Conservation (phyloP, 2,888 invertebrate genomes). For the Leptopilina myrica region DNA sequence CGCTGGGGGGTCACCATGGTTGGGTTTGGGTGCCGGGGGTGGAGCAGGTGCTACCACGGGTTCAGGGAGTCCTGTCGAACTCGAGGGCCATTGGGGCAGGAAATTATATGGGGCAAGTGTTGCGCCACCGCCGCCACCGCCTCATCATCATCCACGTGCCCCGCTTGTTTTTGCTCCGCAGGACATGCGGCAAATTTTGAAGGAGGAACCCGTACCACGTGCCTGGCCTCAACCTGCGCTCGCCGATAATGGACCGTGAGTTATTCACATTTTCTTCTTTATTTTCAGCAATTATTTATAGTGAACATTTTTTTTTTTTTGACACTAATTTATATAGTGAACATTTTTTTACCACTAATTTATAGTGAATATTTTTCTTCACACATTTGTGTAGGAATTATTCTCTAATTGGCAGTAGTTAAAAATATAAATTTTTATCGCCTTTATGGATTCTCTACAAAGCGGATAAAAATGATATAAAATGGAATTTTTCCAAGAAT, state of each 20-base stretch:
- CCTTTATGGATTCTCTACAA: no score
- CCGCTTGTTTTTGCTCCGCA: slow-evolving; percentile 74
- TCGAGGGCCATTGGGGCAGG: slow-evolving; percentile 74
- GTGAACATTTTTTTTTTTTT: no score
- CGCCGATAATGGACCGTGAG: slow-evolving; percentile 73
- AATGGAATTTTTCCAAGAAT: no score
- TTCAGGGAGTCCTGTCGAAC: slow-evolving; percentile 74
- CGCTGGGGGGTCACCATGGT: slow-evolving; percentile 76
- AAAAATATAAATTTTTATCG: no score
- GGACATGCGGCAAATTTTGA: slow-evolving; percentile 75
- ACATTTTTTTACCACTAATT: no score
- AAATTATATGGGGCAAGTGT: slow-evolving; percentile 74
- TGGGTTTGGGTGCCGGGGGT: slow-evolving; percentile 73
- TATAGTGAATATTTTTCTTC: no score
- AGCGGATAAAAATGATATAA: no score
- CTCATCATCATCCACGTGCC: slow-evolving; percentile 74
- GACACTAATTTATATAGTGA: no score
- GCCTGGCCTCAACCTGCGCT: slow-evolving; percentile 75
- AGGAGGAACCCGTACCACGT: slow-evolving; percentile 75
- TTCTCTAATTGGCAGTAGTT: no score
- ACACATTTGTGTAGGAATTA: no score
- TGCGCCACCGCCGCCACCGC: slow-evolving; percentile 74
- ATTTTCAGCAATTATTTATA: background rate
- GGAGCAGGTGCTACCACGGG: slow-evolving; percentile 72
- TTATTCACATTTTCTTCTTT: background rate